These are phyloP conservation scores for Aphelocoma californica DNA, from an alignment of 2,797 vertebrate species.

Conservation along the genomic window DNA sequence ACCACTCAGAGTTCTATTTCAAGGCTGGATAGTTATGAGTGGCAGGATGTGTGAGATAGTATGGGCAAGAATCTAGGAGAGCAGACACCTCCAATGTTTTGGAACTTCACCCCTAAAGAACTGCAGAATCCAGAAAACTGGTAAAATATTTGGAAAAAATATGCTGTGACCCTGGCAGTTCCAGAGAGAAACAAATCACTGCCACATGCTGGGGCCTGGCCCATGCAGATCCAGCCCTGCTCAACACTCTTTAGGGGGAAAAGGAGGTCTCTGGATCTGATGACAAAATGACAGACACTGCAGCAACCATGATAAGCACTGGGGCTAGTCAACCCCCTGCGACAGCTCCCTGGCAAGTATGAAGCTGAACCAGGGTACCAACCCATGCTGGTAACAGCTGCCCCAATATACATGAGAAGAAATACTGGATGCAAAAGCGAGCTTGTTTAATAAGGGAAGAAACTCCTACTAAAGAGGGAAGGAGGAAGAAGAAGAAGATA, in stretches of 20 bases:
- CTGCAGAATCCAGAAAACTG: not conserved
- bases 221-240: not conserved
- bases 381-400: too few species aligned
- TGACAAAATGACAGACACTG: not conserved
- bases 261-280: not conserved
- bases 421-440: not conserved
- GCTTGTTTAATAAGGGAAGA: not conserved
- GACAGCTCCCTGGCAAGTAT: too few species aligned
- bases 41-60: not conserved
- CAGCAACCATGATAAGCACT: not conserved
- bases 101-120: not conserved
- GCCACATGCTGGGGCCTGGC: not conserved
- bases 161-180: not conserved
- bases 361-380: not conserved
- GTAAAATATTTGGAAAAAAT: not conserved
- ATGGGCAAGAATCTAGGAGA: not conserved
- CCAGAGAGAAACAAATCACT: not conserved
- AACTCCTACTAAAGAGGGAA: not conserved
- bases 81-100: not conserved
- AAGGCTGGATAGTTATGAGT: not conserved
- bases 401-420: not conserved
- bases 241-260: not conserved
- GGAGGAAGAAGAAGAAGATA: not conserved
- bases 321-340: not conserved
- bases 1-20: not conserved